A percentile compares a stretch with the other conserved stretches of the same genome.
Evolutionary conservation across 2,797 vertebrate genomes (phyloP).

Genomic region (Typhlichthys eigenmanni): DNA sequence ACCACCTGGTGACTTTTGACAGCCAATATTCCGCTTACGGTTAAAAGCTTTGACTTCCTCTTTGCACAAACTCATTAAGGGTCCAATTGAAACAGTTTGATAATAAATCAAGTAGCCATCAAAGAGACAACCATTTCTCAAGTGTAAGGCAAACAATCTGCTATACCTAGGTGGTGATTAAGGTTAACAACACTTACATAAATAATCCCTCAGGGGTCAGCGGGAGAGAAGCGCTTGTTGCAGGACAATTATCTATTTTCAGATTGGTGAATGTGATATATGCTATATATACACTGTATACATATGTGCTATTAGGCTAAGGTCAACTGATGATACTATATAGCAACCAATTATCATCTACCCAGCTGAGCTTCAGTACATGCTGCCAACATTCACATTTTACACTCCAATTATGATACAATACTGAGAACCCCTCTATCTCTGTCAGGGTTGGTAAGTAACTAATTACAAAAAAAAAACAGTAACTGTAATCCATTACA

Average conservation of each 20-base stretch:
- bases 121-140: slow-evolving; percentile 15
- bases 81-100: slow-evolving; percentile 43
- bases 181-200: slow-evolving; percentile 8
- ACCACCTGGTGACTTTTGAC: slow-evolving; percentile 44
- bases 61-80: slow-evolving; percentile 34
- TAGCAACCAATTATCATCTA: too few relatives aligned
- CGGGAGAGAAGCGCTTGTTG: neutral
- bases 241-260: neutral
- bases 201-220: slow-evolving; percentile 9
- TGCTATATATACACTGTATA: too few relatives aligned
- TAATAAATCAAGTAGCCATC: slow-evolving; percentile 32
- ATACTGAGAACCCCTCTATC: too few relatives aligned
- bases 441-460: too few relatives aligned
- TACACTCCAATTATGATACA: too few relatives aligned
- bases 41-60: slow-evolving; percentile 50
- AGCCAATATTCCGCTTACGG: slow-evolving; percentile 25
- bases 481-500: too few relatives aligned
- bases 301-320: too few relatives aligned
- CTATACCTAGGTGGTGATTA: neutral
- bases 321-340: too few relatives aligned
- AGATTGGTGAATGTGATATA: too few relatives aligned
- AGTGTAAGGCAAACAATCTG: slow-evolving; percentile 4
- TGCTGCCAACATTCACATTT: too few relatives aligned
- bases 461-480: too few relatives aligned
- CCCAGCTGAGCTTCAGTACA: too few relatives aligned